phyloP scores from a whole-genome alignment of 2,797 vertebrate genomes.

The Geotrypetes seraphini region DNA sequence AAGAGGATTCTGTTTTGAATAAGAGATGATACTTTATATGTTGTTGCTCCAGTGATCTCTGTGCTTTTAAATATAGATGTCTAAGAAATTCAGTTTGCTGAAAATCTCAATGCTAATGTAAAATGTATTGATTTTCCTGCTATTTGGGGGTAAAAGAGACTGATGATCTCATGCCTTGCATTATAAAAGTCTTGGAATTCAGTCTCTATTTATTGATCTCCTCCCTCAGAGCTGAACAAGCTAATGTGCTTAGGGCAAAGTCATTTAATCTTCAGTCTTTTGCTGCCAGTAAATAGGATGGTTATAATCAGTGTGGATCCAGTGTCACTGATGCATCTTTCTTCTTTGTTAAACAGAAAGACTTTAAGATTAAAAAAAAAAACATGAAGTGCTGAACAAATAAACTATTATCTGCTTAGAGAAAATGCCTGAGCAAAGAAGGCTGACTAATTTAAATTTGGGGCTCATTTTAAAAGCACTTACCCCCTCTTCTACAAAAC shows the following conservation, averaged over 20 bases:
- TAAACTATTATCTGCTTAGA: background rate
- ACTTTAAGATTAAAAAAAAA: background rate
- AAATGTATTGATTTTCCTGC: slow-evolving; percentile 10
- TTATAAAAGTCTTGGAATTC: slow-evolving; percentile 8
- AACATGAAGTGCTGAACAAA: background rate
- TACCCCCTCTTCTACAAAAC: too few relatives aligned
- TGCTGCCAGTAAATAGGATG: background rate
- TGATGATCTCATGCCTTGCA: slow-evolving; percentile 9
- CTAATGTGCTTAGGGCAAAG: slow-evolving; percentile 13
- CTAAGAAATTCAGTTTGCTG: slow-evolving; percentile 1
- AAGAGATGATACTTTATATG: background rate
- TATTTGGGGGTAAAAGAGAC: slow-evolving; percentile 2
- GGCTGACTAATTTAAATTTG: too few relatives aligned
- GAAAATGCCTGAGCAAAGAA: too few relatives aligned
- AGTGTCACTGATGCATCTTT: slow-evolving; percentile 4
- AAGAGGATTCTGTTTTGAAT: too few relatives aligned
- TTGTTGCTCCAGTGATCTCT: background rate
- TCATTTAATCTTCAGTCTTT: too few relatives aligned
- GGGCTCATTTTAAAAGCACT: too few relatives aligned
- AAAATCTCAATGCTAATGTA: slow-evolving; percentile 6
- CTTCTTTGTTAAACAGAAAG: slow-evolving; percentile 7
- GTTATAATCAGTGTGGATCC: background rate
- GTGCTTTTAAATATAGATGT: slow-evolving; percentile 1
- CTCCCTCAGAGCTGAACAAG: slow-evolving; percentile 11
- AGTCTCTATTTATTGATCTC: slow-evolving; percentile 19